These are phyloP conservation scores for Xenopus petersii DNA, from an alignment of 2,797 vertebrate genomes.

Conservation along the genomic window DNA sequence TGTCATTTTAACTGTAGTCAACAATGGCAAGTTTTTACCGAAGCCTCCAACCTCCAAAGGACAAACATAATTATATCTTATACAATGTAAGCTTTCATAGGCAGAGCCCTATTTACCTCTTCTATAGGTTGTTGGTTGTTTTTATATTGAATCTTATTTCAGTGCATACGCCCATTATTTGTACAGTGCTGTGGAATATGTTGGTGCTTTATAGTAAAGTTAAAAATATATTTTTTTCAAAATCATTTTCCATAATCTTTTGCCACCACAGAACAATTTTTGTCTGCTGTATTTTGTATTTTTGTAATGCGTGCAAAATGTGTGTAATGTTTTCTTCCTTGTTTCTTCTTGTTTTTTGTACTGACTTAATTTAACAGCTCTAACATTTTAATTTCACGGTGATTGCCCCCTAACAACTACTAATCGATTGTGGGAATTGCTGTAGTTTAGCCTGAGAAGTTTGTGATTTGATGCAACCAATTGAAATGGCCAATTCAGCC, in stretches of 20 bases:
- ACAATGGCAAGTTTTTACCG: too few species aligned
- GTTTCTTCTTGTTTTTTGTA: conserved; percentile 35
- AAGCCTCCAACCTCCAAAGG: too few species aligned
- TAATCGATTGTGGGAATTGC: conserved; percentile 74
- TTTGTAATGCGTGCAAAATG: background rate
- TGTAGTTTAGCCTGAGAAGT: conserved; percentile 83
- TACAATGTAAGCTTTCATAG: too few species aligned
- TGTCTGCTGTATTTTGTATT: background rate
- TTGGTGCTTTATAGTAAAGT: too few species aligned
- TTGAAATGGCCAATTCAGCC: conserved; percentile 84
- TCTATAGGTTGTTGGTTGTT: too few species aligned
- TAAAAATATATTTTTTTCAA: too few species aligned
- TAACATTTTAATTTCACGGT: conserved; percentile 76
- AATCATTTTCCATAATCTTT: background rate
- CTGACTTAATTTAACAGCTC: conserved; percentile 60
- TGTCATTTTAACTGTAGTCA: too few species aligned
- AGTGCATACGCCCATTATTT: too few species aligned
- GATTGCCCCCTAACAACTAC: conserved; percentile 79
- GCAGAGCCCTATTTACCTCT: too few species aligned
- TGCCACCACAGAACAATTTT: background rate
- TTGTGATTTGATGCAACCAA: conserved; percentile 79
- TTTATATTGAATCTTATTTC: too few species aligned
- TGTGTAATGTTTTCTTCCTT: conserved; percentile 31
- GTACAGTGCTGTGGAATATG: too few species aligned
- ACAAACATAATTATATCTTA: too few species aligned